Conservation (phyloP, 2,113 vertebrate genomes). For the Pangasianodon hypophthalmus region DNA sequence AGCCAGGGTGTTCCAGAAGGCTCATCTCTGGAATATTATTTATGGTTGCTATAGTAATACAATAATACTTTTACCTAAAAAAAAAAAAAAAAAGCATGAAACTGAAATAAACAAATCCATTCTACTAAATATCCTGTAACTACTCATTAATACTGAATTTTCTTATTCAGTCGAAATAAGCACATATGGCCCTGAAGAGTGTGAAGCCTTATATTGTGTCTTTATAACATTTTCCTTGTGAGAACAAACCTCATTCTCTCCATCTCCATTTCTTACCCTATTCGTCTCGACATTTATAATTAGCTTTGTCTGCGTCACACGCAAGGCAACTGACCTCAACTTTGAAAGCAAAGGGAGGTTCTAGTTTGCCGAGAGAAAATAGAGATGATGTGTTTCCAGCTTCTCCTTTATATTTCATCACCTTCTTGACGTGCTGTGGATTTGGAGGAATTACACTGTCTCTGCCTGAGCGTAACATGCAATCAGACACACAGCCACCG, state of each 20-base stretch:
- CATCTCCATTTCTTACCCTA: background rate
- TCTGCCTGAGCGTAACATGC: background rate
- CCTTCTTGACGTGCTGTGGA: conserved; percentile 7
- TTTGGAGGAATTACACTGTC: background rate
- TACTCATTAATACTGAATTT: background rate
- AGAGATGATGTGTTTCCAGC: conserved; percentile 11
- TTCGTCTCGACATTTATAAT: background rate
- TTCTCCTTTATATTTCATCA: conserved; percentile 21
- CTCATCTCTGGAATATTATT: background rate
- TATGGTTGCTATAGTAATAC: background rate
- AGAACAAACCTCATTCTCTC: background rate
- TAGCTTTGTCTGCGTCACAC: conserved; percentile 9
- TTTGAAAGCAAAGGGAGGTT: conserved; percentile 5
- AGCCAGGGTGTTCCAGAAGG: background rate
- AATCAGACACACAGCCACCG: conserved; percentile 7
- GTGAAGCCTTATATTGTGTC: background rate
- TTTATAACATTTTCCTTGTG: background rate
- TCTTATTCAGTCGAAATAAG: background rate
- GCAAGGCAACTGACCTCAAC: background rate
- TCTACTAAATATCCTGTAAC: background rate
- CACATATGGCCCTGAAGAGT: background rate
- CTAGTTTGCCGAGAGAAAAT: background rate
- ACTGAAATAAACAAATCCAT: background rate
- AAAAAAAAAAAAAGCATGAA: background rate
- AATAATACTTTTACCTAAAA: background rate